Evolutionary conservation across 2,797 vertebrate species (phyloP).

Genomic region (Halcyon badia): DNA sequence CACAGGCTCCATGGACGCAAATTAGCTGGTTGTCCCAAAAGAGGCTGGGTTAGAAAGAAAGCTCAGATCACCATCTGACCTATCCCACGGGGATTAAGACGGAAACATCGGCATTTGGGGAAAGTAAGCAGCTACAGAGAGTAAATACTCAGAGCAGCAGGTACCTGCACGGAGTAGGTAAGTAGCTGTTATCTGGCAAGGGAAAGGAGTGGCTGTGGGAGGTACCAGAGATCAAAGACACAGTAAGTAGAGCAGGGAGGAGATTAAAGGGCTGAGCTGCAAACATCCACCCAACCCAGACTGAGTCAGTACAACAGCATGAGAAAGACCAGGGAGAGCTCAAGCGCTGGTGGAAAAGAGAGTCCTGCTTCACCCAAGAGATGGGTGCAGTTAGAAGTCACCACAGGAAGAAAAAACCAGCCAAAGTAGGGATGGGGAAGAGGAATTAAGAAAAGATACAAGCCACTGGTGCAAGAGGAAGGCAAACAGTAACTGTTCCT

Average conservation of each 20-base stretch:
- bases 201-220: slow-evolving; percentile 2
- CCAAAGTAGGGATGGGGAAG: not conserved
- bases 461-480: not conserved
- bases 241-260: not conserved
- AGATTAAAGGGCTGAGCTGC: not conserved
- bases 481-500: not conserved
- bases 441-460: not conserved
- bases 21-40: not conserved
- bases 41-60: not conserved
- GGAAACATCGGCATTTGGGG: not conserved
- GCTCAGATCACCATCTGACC: not conserved
- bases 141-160: not conserved
- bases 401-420: not conserved
- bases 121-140: not conserved
- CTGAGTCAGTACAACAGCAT: not conserved
- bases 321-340: not conserved
- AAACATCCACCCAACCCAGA: not conserved
- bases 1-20: not conserved
- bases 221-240: slow-evolving; percentile 16
- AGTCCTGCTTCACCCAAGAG: not conserved
- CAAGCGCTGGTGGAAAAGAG: not conserved
- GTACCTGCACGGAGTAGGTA: not conserved
- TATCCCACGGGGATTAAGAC: not conserved
- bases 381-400: not conserved
- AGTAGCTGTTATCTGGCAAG: not conserved